Conservation (phyloP, 1,140 invertebrate genomes). For the Drosophila novamexicana region DNA sequence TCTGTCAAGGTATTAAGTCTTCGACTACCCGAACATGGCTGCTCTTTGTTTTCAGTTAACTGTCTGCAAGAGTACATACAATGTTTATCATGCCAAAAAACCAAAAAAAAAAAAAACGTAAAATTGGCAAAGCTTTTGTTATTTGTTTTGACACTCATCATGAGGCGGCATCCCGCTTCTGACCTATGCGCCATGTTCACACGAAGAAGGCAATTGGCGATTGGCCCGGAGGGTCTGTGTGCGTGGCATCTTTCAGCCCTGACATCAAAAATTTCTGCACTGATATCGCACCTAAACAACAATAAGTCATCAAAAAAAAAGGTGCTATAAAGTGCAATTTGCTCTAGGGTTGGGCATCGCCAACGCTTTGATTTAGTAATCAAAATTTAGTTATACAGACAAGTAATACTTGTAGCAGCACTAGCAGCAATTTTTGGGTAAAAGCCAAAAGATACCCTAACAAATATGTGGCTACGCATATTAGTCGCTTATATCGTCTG, state of each 20-base stretch:
- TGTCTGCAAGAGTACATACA: slow-evolving; percentile 12
- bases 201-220: slow-evolving; percentile 50
- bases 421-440: neutral
- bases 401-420: neutral
- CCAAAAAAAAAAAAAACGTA: neutral
- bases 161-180: slow-evolving; percentile 49
- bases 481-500: slow-evolving; percentile 46
- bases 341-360: neutral
- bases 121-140: slow-evolving; percentile 8
- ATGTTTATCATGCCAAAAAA: slow-evolving; percentile 1
- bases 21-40: neutral
- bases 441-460: neutral
- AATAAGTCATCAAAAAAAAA: slow-evolving; percentile 31
- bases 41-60: slow-evolving; percentile 1
- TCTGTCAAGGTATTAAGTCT: slow-evolving; percentile 6
- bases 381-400: slow-evolving; percentile 42
- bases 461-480: slow-evolving; percentile 50
- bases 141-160: slow-evolving; percentile 55
- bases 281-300: slow-evolving; percentile 41
- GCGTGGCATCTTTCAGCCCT: slow-evolving; percentile 58
- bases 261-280: slow-evolving; percentile 58
- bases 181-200: slow-evolving; percentile 73
- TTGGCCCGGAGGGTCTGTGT: slow-evolving; percentile 43
- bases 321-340: slow-evolving; percentile 28
- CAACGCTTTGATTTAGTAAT: slow-evolving; percentile 37